These are phyloP conservation scores for Bombus haemorrhoidalis DNA, from an alignment of 1,140 invertebrate genomes.

Conservation along the genomic window DNA sequence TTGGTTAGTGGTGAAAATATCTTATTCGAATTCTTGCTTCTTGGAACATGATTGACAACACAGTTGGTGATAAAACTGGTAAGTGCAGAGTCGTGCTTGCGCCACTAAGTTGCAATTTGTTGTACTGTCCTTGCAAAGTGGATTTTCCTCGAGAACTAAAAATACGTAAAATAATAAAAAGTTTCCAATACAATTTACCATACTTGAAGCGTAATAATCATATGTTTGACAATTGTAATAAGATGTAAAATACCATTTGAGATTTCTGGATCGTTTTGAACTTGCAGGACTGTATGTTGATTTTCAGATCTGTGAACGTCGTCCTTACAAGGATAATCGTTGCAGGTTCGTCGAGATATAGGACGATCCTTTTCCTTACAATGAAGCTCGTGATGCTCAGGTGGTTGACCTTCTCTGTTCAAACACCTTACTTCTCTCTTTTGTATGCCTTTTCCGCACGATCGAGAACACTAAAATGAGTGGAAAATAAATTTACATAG, in stretches of 20 bases:
- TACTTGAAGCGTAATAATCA: neutral
- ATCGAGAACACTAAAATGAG: conserved; percentile 81
- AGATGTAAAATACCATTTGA: conserved; percentile 64
- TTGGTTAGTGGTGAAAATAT: neutral
- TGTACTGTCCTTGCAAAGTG: conserved; percentile 87
- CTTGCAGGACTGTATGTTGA: conserved; percentile 64
- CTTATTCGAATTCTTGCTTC: conserved; percentile 71
- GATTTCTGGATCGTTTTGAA: conserved; percentile 72
- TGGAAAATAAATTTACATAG: neutral
- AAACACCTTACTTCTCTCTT: conserved; percentile 85
- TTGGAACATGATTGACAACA: conserved; percentile 89
- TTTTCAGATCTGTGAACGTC: conserved; percentile 51
- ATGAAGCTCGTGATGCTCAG: conserved; percentile 75
- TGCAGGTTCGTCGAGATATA: conserved; percentile 84
- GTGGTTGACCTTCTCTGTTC: conserved; percentile 79
- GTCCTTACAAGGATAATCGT: conserved; percentile 84
- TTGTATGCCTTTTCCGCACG: conserved; percentile 86
- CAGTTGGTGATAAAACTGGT: conserved; percentile 90
- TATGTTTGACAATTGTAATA: neutral
- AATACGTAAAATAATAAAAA: neutral
- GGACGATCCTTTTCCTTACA: conserved; percentile 85
- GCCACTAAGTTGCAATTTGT: conserved; percentile 89
- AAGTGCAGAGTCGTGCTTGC: conserved; percentile 90
- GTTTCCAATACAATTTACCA: neutral
- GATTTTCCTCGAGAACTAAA: conserved; percentile 68